Base-by-base conservation (phyloP, 2,888 invertebrate genomes). In the Drepana falcataria region DNA sequence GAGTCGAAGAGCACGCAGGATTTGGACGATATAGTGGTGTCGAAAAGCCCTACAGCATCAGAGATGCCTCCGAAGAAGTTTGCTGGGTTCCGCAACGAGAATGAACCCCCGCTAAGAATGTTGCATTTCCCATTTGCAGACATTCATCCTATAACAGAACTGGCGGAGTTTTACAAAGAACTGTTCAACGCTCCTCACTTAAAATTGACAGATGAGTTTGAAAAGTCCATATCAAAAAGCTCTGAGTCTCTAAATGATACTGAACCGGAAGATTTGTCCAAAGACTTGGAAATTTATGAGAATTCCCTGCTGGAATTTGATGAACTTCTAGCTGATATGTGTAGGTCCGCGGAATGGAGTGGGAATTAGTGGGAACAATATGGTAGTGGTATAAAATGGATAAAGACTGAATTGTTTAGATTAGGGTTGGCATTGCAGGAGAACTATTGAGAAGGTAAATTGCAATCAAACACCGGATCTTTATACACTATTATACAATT, bases 41-140 rank as follows among this genome's bases (percentile, higher is more conserved):
- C 87, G 0, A 84, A 85, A 61, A 88, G 87, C 63, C 88, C 89
- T 0, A 88, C 84, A 0, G 84, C 83, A 2, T 71, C 82, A 6
- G 90, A 89, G 57, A 71, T 85, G 72, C 90, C 91, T 0, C 89
- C 89, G 0, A 85, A 86, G 60, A 90, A 87, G 51, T 89, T 90
- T 59, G 68, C 88, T 0, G 87, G 89, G 0, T 85, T 87, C 48
- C 75, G 90, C 2, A 81, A 79, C 48, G 88, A 89, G 53, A 72
- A 94, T 66, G 93, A 94, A 55, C 93, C 93, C 0, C 96, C 96
- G 0, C 93, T 96, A 63, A 94, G 84, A 60, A 90, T 93, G 3
- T 84, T 96, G 91, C 94, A 94, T 87, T 95, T 95, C 51, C 95
- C 96, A 1, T 96, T 96, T 73, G 96, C 95, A 7, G 95, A 93